These are phyloP conservation scores for Cranoglanis bouderius DNA, from an alignment of 2,113 vertebrate genomes.

Conservation along the genomic window DNA sequence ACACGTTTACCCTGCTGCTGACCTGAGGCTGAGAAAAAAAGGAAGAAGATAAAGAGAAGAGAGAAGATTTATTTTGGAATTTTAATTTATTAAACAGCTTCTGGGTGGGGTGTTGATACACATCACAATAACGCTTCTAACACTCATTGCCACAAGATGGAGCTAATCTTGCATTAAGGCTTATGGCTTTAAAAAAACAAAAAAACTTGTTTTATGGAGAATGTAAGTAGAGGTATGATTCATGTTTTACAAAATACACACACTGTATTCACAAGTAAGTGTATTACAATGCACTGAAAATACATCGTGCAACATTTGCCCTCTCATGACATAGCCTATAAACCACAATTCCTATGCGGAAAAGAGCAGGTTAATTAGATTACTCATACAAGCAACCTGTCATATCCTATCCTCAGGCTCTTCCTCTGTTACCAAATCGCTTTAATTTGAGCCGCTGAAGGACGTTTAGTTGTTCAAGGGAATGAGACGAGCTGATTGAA, in stretches of 20 bases:
- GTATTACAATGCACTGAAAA: neutral
- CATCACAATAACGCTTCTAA: neutral
- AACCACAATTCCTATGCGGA: neutral
- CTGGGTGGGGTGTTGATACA: neutral
- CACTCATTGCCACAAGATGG: neutral
- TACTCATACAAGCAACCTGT: neutral
- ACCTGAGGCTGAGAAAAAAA: slow-evolving; percentile 32
- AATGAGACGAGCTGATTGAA: neutral
- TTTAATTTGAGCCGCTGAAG: neutral
- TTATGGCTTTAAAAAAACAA: neutral
- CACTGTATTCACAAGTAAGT: neutral
- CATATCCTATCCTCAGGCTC: neutral
- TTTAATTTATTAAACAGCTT: neutral
- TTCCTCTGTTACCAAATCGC: neutral
- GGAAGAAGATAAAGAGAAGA: neutral
- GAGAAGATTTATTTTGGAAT: neutral
- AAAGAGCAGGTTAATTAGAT: neutral
- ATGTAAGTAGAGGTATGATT: neutral
- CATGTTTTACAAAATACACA: neutral
- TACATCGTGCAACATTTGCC: neutral
- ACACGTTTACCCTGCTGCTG: slow-evolving; percentile 66
- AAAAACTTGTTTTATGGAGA: neutral
- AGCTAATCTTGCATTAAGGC: neutral
- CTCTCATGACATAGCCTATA: neutral
- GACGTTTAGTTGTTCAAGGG: neutral